These are phyloP conservation scores for Corythornis leucogaster DNA, from an alignment of 2,797 vertebrate genomes.

Conservation along the genomic window DNA sequence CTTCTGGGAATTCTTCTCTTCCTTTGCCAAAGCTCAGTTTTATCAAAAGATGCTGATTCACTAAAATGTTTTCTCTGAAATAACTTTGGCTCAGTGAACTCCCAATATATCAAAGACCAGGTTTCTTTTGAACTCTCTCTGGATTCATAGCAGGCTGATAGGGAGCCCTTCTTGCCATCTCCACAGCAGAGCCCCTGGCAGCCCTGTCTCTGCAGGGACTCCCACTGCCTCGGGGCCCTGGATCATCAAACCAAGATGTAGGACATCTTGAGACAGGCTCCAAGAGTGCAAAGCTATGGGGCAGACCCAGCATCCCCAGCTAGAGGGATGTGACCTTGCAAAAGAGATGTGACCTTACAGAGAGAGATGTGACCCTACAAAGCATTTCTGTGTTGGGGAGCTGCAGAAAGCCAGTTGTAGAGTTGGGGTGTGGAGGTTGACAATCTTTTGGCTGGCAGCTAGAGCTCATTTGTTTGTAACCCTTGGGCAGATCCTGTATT, in stretches of 20 bases:
- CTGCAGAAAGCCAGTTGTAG: background rate
- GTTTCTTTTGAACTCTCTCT: background rate
- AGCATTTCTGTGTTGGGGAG: background rate
- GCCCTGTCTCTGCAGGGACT: background rate
- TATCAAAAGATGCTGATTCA: background rate
- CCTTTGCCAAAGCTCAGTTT: background rate
- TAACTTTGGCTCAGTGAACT: background rate
- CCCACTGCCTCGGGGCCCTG: background rate
- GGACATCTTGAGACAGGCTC: background rate
- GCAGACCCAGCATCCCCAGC: background rate
- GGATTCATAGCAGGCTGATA: background rate
- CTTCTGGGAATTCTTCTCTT: slow-evolving; percentile 1
- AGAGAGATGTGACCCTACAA: background rate
- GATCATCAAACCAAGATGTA: background rate
- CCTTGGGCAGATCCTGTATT: background rate
- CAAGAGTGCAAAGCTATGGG: background rate
- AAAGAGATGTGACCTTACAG: background rate
- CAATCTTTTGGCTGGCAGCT: background rate
- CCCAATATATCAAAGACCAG: background rate
- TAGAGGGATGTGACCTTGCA: background rate
- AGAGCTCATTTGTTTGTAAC: background rate
- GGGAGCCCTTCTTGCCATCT: background rate
- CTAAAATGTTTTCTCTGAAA: background rate
- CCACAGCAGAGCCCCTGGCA: background rate
- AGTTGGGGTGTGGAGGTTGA: background rate